Conservation (phyloP, 1,140 invertebrate genomes). For the Pachyrhynchus sulphureomaculatus region DNA sequence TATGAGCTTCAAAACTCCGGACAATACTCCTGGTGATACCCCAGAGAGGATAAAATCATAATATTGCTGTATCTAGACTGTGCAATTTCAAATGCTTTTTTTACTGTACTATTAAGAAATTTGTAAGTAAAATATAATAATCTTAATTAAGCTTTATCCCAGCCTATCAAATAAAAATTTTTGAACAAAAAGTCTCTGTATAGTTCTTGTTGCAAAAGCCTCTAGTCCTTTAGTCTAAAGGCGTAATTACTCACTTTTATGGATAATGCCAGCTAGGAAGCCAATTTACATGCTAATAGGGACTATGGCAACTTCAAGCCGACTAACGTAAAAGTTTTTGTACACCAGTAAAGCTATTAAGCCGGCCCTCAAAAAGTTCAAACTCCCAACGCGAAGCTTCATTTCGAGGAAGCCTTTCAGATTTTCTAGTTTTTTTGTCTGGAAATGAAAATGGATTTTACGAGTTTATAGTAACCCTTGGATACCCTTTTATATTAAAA, state of each 20-base stretch:
- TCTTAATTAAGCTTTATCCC: too few species aligned
- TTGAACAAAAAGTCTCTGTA: neutral
- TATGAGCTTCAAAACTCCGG: too few species aligned
- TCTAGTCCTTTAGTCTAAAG: neutral
- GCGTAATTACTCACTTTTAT: constrained; percentile 2
- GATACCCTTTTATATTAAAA: neutral
- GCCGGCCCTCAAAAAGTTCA: neutral
- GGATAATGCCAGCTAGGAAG: neutral
- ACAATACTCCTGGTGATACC: too few species aligned
- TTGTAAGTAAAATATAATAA: too few species aligned
- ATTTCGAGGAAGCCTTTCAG: too few species aligned
- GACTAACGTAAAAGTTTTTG: constrained; percentile 5
- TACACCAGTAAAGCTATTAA: neutral
- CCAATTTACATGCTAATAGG: constrained; percentile 11
- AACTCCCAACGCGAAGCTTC: neutral
- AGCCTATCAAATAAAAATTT: neutral
- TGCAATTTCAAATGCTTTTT: too few species aligned
- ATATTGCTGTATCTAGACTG: too few species aligned
- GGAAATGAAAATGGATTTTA: too few species aligned
- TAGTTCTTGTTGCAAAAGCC: neutral
- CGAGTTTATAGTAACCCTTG: neutral
- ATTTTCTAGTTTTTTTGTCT: too few species aligned
- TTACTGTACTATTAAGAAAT: too few species aligned
- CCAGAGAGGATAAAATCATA: too few species aligned
- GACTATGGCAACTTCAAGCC: neutral